Evolutionary conservation across 1,140 invertebrate genomes (phyloP).

Genomic region (Ostrea denselamellosa): DNA sequence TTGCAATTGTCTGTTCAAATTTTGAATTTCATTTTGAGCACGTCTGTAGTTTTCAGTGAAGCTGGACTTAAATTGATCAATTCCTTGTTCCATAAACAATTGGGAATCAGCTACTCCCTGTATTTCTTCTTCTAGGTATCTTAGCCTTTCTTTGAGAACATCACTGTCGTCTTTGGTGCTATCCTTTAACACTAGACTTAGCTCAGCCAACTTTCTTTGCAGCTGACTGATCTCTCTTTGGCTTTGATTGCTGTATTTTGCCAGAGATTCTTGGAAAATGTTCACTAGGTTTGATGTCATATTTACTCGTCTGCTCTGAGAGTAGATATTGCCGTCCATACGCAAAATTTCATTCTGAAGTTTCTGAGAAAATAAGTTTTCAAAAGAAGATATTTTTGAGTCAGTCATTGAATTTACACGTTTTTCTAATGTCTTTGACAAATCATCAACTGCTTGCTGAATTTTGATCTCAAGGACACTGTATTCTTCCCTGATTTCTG

Average conservation of each 20-base stretch:
- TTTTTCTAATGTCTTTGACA: neutral
- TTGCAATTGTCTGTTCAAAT: constrained; percentile 32
- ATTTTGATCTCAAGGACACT: neutral
- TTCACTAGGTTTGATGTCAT: constrained; percentile 47
- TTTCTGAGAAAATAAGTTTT: constrained; percentile 35
- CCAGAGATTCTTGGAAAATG: constrained; percentile 50
- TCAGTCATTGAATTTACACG: constrained; percentile 12
- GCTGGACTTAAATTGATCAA: constrained; percentile 35
- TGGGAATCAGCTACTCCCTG: constrained; percentile 13
- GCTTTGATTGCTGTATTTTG: constrained; percentile 47
- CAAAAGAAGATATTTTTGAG: neutral
- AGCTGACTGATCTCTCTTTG: constrained; percentile 38
- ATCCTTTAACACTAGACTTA: constrained; percentile 39
- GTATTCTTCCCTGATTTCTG: neutral
- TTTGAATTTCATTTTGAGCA: constrained; percentile 37
- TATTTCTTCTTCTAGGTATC: constrained; percentile 46
- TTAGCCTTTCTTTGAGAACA: constrained; percentile 49
- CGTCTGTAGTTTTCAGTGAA: constrained; percentile 36
- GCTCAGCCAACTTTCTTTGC: constrained; percentile 22
- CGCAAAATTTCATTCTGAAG: constrained; percentile 6
- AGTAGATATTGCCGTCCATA: constrained; percentile 24
- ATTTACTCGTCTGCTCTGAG: constrained; percentile 48
- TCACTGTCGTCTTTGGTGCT: constrained; percentile 44
- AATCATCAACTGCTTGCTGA: constrained; percentile 29
- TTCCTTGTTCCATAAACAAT: constrained; percentile 3